phyloP scores from a whole-genome alignment of 2,113 vertebrate genomes.

The Rostratula benghalensis region DNA sequence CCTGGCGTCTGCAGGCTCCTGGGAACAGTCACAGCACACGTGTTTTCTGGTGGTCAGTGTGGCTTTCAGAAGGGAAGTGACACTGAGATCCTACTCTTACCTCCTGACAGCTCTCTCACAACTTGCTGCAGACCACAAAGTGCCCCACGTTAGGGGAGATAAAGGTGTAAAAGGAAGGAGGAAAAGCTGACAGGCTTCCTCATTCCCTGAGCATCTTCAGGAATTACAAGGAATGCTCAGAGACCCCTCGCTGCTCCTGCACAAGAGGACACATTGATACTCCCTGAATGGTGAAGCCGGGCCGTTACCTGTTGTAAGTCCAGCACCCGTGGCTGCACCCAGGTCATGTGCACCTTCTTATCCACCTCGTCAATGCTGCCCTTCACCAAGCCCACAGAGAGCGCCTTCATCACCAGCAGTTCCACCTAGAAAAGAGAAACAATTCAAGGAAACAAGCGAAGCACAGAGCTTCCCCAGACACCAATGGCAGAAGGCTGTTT shows the following conservation, averaged over 20 bases:
- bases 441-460: fast-evolving
- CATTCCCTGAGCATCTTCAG: not conserved
- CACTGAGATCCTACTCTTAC: not conserved
- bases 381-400: conserved; percentile 92
- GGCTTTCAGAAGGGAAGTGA: fast-evolving
- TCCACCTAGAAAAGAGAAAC: conserved; percentile 82
- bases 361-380: conserved; percentile 98
- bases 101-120: not conserved
- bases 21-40: too few relatives aligned
- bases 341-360: conserved; percentile 95
- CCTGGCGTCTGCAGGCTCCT: not conserved
- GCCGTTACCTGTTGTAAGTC: conserved; percentile 89
- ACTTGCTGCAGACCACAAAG: not conserved
- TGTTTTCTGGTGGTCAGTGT: fast-evolving
- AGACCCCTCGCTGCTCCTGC: fast-evolving
- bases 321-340: conserved; percentile 95
- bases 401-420: conserved; percentile 97
- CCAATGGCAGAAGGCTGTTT: fast-evolving
- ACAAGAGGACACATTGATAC: fast-evolving
- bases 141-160: fast-evolving
- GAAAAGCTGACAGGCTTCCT: not conserved
- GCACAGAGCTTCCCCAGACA: fast-evolving
- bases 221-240: not conserved
- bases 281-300: not conserved
- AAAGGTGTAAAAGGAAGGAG: fast-evolving